A percentile compares a stretch with the other conserved stretches of the same genome.
These are phyloP conservation scores for Diabrotica virgifera DNA, from an alignment of 1,140 invertebrate genomes.

Conservation along the genomic window DNA sequence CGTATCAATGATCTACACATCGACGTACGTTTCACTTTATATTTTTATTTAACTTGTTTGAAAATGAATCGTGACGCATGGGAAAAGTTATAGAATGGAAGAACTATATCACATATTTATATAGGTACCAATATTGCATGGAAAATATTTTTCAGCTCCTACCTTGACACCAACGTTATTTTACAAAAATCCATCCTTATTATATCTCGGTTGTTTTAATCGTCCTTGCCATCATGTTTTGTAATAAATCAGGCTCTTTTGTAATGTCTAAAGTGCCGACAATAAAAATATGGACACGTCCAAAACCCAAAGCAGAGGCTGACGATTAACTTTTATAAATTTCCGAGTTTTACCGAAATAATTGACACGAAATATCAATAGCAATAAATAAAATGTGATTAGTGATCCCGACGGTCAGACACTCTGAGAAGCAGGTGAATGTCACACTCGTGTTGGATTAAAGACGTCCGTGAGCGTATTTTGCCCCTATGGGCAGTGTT, in stretches of 20 bases:
- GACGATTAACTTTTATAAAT: constrained; percentile 14
- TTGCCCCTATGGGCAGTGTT: too few species aligned
- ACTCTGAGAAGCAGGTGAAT: constrained; percentile 28
- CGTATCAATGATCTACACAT: too few species aligned
- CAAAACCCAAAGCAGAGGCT: constrained; percentile 3
- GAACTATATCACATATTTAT: too few species aligned
- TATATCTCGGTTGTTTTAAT: constrained; percentile 1
- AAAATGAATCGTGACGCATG: too few species aligned
- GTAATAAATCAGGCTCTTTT: constrained; percentile 1
- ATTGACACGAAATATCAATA: constrained; percentile 33
- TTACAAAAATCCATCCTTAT: not conserved
- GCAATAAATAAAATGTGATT: constrained; percentile 35
- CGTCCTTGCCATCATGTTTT: not conserved
- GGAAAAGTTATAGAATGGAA: too few species aligned
- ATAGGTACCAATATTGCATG: too few species aligned
- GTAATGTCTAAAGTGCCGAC: constrained; percentile 9
- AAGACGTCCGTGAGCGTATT: too few species aligned
- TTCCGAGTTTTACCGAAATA: constrained; percentile 27
- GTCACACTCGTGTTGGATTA: constrained; percentile 7
- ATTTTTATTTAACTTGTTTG: too few species aligned
- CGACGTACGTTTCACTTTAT: too few species aligned
- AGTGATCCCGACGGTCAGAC: constrained; percentile 20
- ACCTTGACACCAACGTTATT: not conserved
- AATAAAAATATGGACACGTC: constrained; percentile 17
- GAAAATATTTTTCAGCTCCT: too few species aligned